Percentiles rank a stretch among this genome's conserved stretches.
These are phyloP conservation scores for Gymnobelideus leadbeateri DNA, from an alignment of 2,113 vertebrate genomes.

Conservation along the genomic window DNA sequence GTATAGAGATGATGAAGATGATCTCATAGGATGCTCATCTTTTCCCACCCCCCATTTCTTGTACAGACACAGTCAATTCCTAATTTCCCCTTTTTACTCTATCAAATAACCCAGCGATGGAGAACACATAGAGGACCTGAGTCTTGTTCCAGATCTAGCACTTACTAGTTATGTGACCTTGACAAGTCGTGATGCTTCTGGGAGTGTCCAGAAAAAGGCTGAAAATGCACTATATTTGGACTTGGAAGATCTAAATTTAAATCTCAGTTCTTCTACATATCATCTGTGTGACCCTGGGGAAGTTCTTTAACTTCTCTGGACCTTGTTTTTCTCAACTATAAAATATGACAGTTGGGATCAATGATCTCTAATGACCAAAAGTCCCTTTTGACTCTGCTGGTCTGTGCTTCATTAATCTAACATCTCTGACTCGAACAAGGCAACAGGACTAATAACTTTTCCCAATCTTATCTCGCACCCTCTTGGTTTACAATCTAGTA, in stretches of 20 bases:
- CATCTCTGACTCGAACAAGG: background rate
- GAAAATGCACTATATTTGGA: background rate
- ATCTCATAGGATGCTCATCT: background rate
- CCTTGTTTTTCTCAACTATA: background rate
- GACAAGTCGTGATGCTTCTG: background rate
- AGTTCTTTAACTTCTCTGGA: background rate
- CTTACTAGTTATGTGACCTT: background rate
- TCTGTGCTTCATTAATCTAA: background rate
- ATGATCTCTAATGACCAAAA: background rate
- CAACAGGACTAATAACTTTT: background rate
- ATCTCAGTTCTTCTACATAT: background rate
- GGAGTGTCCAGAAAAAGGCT: background rate
- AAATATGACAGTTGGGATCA: background rate
- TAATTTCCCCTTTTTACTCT: background rate
- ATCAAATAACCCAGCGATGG: background rate
- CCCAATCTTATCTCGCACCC: background rate
- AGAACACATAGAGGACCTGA: background rate
- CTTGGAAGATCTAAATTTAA: background rate
- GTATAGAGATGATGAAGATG: background rate
- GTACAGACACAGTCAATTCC: background rate
- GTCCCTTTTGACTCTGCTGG: too few species aligned
- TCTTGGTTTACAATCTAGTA: background rate
- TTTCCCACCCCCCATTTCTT: background rate
- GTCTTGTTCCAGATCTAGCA: background rate
- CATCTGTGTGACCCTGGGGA: background rate